Evolutionary conservation across 2,888 invertebrate species (phyloP).

Genomic region (Scaptomyza cyrtandrae): DNA sequence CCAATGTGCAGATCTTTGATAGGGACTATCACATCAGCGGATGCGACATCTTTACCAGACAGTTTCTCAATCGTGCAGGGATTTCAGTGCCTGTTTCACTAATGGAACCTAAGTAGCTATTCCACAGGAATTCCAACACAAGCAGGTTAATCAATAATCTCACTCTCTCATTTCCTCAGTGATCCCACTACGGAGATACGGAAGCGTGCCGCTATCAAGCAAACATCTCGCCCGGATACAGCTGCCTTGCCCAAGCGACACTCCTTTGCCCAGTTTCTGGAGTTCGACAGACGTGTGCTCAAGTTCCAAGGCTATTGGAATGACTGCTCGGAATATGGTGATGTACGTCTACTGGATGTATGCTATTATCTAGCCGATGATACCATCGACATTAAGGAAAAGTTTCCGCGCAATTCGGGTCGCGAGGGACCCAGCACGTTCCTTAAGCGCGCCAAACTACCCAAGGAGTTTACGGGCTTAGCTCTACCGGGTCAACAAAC

Average conservation of each 20-base stretch:
- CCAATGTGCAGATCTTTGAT: constrained; percentile 92
- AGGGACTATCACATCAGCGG: constrained; percentile 92
- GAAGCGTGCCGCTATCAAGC: constrained; percentile 76
- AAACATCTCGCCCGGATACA: constrained; percentile 31
- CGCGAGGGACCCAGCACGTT: constrained; percentile 90
- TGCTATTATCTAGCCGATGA: constrained; percentile 95
- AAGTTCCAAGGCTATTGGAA: constrained; percentile 96
- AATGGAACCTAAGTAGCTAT: constrained; percentile 85
- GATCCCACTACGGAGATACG: constrained; percentile 86
- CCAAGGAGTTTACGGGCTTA: constrained; percentile 86
- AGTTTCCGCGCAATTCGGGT: constrained; percentile 88
- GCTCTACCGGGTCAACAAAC: constrained; percentile 85
- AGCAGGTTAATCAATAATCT: neutral
- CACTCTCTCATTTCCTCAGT: constrained; percentile 34
- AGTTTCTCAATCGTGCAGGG: constrained; percentile 93
- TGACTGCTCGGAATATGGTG: constrained; percentile 91
- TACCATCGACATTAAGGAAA: constrained; percentile 94
- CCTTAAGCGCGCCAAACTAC: constrained; percentile 90
- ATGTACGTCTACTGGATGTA: constrained; percentile 91
- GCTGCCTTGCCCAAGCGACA: constrained; percentile 85
- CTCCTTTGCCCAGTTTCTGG: constrained; percentile 92
- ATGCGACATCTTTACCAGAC: constrained; percentile 94
- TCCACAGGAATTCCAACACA: neutral
- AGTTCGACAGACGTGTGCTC: constrained; percentile 90
- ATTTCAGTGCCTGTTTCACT: constrained; percentile 91